These are phyloP conservation scores for Alexandromys fortis DNA, from an alignment of 2,113 vertebrate genomes.

Conservation along the genomic window DNA sequence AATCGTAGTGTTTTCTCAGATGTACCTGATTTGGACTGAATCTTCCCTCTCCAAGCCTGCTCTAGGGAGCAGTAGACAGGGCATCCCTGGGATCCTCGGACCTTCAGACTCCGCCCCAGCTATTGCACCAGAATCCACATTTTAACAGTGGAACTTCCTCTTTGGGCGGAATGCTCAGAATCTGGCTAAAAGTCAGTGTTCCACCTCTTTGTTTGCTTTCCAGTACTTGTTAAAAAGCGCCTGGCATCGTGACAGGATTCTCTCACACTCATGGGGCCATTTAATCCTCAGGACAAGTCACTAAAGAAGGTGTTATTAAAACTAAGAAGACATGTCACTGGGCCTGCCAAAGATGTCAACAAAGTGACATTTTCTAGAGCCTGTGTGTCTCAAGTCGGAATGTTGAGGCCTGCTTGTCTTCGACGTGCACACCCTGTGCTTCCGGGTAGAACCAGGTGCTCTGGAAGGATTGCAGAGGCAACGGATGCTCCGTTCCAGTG, in stretches of 20 bases:
- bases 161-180: background rate
- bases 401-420: background rate
- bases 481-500: too few species aligned
- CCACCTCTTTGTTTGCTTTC: background rate
- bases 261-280: background rate
- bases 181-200: background rate
- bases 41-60: background rate
- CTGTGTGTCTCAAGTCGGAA: background rate
- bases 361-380: background rate
- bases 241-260: background rate
- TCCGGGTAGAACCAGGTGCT: fast-evolving
- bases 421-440: background rate
- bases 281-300: slow-evolving; percentile 23
- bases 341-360: background rate
- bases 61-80: background rate
- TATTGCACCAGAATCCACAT: background rate
- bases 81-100: background rate
- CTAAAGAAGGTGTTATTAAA: background rate
- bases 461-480: background rate
- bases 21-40: too few species aligned
- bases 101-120: background rate
- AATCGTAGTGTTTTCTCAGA: background rate
- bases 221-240: background rate
- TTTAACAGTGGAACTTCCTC: background rate
- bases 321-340: slow-evolving; percentile 13